These are phyloP conservation scores for Philhelius pedissequus DNA, from an alignment of 2,888 invertebrate genomes.

Conservation along the genomic window DNA sequence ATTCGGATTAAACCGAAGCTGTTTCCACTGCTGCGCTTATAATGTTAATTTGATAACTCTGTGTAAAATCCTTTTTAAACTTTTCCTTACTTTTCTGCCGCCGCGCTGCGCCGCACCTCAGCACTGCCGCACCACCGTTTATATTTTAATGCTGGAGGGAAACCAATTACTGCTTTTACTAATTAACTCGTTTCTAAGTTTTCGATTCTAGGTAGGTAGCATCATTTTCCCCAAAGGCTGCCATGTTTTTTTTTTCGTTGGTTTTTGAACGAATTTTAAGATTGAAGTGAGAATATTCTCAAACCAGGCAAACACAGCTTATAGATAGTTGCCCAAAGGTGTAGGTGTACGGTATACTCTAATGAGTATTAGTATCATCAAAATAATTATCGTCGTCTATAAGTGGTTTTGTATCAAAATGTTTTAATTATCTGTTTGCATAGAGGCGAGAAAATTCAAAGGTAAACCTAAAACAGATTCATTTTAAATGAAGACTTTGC, in stretches of 20 bases:
- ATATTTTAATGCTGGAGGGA: conserved; percentile 47
- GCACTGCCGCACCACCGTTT: too few relatives aligned
- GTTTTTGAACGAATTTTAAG: not conserved
- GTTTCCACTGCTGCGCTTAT: conserved; percentile 34
- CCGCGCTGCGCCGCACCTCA: too few relatives aligned
- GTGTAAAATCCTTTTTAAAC: conserved; percentile 43
- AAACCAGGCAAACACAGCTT: conserved; percentile 30
- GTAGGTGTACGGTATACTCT: too few relatives aligned
- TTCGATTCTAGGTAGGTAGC: conserved; percentile 24
- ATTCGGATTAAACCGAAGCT: conserved; percentile 26
- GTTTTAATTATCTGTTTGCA: conserved; percentile 46
- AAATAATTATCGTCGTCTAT: conserved; percentile 25
- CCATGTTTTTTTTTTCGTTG: not conserved
- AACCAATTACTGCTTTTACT: conserved; percentile 64
- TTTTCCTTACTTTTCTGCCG: not conserved
- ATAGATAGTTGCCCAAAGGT: conserved; percentile 22
- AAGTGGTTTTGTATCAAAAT: conserved; percentile 23
- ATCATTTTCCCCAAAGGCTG: conserved; percentile 1
- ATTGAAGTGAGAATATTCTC: conserved; percentile 20
- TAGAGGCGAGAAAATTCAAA: conserved; percentile 5
- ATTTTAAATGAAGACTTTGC: not conserved
- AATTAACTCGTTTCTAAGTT: conserved; percentile 65
- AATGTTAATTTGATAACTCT: conserved; percentile 65
- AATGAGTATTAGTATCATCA: conserved; percentile 61
- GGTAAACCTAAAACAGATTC: not conserved